Base-by-base conservation (phyloP, 2,888 invertebrate genomes). In the Leptura quadrifasciata region DNA sequence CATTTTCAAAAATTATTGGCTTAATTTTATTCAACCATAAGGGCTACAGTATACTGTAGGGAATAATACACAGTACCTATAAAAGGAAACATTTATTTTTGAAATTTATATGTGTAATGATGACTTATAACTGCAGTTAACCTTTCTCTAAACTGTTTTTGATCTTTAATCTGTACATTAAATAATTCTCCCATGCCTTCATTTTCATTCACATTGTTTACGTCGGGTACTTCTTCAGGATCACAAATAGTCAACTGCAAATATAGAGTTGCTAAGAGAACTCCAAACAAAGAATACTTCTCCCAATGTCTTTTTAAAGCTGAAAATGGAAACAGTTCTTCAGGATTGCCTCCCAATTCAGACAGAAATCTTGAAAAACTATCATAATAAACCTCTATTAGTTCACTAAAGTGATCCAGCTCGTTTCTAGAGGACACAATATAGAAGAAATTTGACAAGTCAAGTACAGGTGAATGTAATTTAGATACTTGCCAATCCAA, bases 81-180 rank as follows among this genome's bases (percentile, higher is more conserved):
- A 21, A 15, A 74, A 64, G 54, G n/a, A 15, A 2, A n/a, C 12
- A 3, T 70, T 70, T 47, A 35, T 15, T 8, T 61, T 12, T 2
- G 47, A 39, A 60, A 60, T 20, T 12, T 54, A 61, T 54, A 74
- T 17, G 4, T 52, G 8, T 60, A 54, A 52, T 68, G 52, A 27
- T 74, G 74, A n/a, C 47, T 68, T 10, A 74, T 4, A 18, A 75
- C 57, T 65, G 75, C 65, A 52, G 35, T 24, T 12, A 75, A 18
- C 15, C 64, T 64, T 55, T 60, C 64, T 18, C 31, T 35, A 65
- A 47, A 75, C 18, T 58, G 39, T 0, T 2, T n/a, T 31, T 65
- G 21, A 65, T 70, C 54, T 6, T 35, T 18, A 47, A 70, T 52
- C 2, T 52, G 1, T 24, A 58, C 3, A 55, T 71, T 57, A 39